Evolutionary conservation across 2,888 invertebrate genomes (phyloP).

Genomic region (Sinopyrophorus schimmeli): DNA sequence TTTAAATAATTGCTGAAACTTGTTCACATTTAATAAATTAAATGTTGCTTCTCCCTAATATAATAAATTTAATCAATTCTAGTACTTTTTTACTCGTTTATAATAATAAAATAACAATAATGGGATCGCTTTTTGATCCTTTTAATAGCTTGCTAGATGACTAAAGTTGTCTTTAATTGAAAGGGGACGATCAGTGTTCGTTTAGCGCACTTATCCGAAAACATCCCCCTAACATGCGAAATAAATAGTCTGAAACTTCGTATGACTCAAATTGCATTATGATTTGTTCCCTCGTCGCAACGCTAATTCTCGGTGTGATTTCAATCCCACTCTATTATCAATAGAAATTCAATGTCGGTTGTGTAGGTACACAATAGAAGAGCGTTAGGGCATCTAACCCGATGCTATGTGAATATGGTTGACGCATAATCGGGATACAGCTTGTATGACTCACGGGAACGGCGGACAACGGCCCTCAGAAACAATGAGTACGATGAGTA

Average conservation of each 20-base stretch:
- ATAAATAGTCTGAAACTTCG: constrained; percentile 29
- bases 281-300: constrained; percentile 33
- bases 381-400: constrained; percentile 30
- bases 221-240: constrained; percentile 23
- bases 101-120: too few relatives aligned
- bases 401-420: constrained; percentile 32
- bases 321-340: constrained; percentile 27
- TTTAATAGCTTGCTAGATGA: constrained; percentile 24
- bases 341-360: constrained; percentile 30
- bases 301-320: constrained; percentile 30
- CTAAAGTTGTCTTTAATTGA: constrained; percentile 24
- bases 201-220: constrained; percentile 26
- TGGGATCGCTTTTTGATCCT: too few relatives aligned
- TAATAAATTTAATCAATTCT: too few relatives aligned
- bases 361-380: constrained; percentile 26
- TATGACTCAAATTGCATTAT: constrained; percentile 38
- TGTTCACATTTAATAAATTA: too few relatives aligned
- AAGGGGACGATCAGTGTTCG: constrained; percentile 20
- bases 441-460: constrained; percentile 37
- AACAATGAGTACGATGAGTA: constrained; percentile 53
- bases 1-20: too few relatives aligned
- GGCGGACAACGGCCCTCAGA: constrained; percentile 49
- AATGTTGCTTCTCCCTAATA: too few relatives aligned
- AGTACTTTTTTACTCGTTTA: too few relatives aligned
- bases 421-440: constrained; percentile 33